Evolutionary conservation across 2,113 vertebrate species (phyloP).

Genomic region (Odontesthes bonariensis): DNA sequence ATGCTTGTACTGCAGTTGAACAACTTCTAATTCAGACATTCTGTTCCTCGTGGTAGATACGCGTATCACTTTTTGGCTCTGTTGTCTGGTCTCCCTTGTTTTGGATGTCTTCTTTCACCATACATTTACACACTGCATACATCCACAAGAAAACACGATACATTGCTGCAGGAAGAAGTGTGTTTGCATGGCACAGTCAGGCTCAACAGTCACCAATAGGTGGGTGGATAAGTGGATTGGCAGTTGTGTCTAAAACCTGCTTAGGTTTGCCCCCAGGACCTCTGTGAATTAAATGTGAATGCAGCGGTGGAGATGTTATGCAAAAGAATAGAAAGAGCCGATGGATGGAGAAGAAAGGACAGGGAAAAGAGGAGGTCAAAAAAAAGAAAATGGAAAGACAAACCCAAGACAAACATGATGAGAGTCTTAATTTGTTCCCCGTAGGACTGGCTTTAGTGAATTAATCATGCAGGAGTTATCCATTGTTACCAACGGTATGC

Average conservation of each 20-base stretch:
- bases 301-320: constrained; percentile 57
- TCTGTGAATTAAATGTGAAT: constrained; percentile 76
- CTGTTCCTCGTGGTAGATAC: constrained; percentile 2
- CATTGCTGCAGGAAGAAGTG: constrained; percentile 48
- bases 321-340: constrained; percentile 52
- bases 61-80: constrained; percentile 4
- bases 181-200: constrained; percentile 66
- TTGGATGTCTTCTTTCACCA: constrained; percentile 13
- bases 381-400: constrained; percentile 14
- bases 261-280: constrained; percentile 75
- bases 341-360: constrained; percentile 38
- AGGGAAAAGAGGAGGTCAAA: constrained; percentile 3
- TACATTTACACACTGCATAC: constrained; percentile 31
- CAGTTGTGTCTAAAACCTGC: constrained; percentile 78
- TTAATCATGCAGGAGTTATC: constrained; percentile 48
- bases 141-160: constrained; percentile 33
- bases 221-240: constrained; percentile 83
- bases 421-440: constrained; percentile 44
- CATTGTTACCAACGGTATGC: constrained; percentile 18
- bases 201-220: constrained; percentile 70
- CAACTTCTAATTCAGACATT: constrained; percentile 3
- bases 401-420: constrained; percentile 30
- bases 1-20: constrained; percentile 11
- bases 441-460: constrained; percentile 45
- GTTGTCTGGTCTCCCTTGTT: constrained; percentile 2